Conservation (phyloP, 2,888 invertebrate species). For the Lithophane ornitopus region DNA sequence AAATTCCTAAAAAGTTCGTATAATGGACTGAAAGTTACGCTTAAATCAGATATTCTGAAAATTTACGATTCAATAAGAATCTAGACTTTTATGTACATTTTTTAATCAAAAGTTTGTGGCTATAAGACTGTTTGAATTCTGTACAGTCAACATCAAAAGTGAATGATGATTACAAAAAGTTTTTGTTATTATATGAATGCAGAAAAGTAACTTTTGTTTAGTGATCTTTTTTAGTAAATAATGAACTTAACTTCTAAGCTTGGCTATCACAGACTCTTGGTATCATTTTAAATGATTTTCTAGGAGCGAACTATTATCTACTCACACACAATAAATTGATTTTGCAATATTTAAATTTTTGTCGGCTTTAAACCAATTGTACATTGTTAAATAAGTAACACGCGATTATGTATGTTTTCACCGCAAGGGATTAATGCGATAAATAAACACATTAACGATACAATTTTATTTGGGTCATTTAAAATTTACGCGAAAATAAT, state of each 20-base stretch:
- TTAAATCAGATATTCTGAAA: slow-evolving; percentile 43
- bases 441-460: slow-evolving; percentile 19
- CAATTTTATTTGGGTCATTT: slow-evolving; percentile 34
- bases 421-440: slow-evolving; percentile 24
- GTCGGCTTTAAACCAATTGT: not conserved
- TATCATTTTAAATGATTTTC: not conserved
- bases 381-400: not conserved
- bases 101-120: slow-evolving; percentile 45
- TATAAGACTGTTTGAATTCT: slow-evolving; percentile 19
- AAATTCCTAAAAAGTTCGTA: slow-evolving; percentile 17
- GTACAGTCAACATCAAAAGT: slow-evolving; percentile 23
- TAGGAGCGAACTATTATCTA: not conserved
- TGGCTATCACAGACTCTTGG: not conserved
- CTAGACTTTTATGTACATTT: slow-evolving; percentile 42
- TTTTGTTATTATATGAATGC: not conserved
- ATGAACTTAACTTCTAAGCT: not conserved
- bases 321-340: not conserved
- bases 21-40: slow-evolving; percentile 32
- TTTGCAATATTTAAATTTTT: not conserved
- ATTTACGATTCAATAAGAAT: slow-evolving; percentile 47
- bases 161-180: slow-evolving; percentile 20
- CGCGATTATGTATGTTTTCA: not conserved
- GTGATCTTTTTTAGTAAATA: not conserved
- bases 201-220: not conserved
- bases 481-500: slow-evolving; percentile 35